Evolutionary conservation across 1,140 invertebrate genomes (phyloP).

Genomic region (Streblospio benedicti): DNA sequence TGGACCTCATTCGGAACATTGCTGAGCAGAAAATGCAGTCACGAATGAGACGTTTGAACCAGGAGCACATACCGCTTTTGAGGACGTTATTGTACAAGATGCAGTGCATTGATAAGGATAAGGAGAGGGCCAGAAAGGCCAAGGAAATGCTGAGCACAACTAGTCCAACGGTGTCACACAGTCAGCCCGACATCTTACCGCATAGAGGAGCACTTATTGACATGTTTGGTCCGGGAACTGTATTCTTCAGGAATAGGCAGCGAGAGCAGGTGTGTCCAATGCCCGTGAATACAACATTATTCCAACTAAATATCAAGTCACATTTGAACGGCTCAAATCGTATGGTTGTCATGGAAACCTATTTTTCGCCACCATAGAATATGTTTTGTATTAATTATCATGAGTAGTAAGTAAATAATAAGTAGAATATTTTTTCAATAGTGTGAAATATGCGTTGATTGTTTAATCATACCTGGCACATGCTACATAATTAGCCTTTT

Average conservation of each 20-base stretch:
- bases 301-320: neutral
- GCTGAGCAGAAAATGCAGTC: slow-evolving; percentile 32
- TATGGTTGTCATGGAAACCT: no score
- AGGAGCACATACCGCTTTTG: slow-evolving; percentile 14
- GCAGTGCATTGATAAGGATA: neutral
- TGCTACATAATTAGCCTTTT: no score
- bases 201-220: slow-evolving; percentile 16
- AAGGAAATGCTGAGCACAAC: neutral
- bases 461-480: no score
- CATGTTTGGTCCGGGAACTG: slow-evolving; percentile 17
- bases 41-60: slow-evolving; percentile 17
- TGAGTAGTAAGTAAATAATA: no score
- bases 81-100: slow-evolving; percentile 12
- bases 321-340: no score
- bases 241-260: slow-evolving; percentile 16
- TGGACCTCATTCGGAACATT: slow-evolving; percentile 30
- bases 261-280: neutral
- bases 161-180: neutral
- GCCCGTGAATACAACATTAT: neutral
- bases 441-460: no score
- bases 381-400: no score
- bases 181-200: neutral
- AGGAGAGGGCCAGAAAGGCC: neutral
- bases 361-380: no score
- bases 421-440: no score